Evolutionary conservation across 2,797 vertebrate species (phyloP), one percentile per base, ranked within the genome.

Genomic region (Alcedo quadribrachys): DNA sequence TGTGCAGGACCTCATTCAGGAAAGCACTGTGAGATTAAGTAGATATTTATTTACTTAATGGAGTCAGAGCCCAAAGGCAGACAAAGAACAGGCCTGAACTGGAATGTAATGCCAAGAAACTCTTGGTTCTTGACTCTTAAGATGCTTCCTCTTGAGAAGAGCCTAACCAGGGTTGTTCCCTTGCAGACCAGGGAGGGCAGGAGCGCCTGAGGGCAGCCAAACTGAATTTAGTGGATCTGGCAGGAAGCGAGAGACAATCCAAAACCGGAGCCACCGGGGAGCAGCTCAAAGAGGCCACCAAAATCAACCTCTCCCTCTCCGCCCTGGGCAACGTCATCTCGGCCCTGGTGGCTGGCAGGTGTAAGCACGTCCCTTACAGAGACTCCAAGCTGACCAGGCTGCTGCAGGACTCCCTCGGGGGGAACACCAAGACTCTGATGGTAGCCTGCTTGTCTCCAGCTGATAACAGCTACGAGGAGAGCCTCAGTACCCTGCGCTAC

Each of bases 201-300:
- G 98, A 98, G 91, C 98, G 98, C 61, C 97, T 99, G 5, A 96
- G 98, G 8, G 98, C 98, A 0, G 98, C 98, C 11, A 99, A 99
- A 89, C 98, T 99, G 74, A 99, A 98, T 96, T 97, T 99, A 9
- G 98, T 99, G 61, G 98, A 99, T 95, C 97, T 99, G 92, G 99
- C 99, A 1, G 99, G 99, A 85, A 99, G 99, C 0, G 98, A 99
- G 94, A 98, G 98, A 25, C 99, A 99, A 95, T 98, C 99, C n/a
- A 99, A 99, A 97, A 99, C 98, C 0, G 98, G 98, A 2, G 98
- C 98, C 18, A 98, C 97, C 0, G 98, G 99, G 3, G 98, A 99
- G 82, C 97, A 97, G 3, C 98, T 99, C 70, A 98, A 98, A 4
- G 98, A 99, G 81, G 98, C 98, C 97, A 98, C 98, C 74, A 99